phyloP scores from a whole-genome alignment of 2,113 vertebrate species.

The Mustela nigripes region DNA sequence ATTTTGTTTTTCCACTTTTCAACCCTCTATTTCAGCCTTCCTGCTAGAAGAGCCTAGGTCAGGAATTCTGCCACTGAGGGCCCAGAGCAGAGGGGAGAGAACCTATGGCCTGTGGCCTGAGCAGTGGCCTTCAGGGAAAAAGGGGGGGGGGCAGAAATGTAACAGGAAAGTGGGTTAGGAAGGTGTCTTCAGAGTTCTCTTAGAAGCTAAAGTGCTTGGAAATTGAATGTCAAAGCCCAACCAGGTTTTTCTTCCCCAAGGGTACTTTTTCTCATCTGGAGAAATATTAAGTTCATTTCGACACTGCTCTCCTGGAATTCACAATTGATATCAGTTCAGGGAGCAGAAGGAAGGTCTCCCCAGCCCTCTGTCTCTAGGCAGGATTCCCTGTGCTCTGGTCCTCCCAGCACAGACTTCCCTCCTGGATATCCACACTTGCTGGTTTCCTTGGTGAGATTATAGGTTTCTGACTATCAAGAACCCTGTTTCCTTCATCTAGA shows the following conservation, averaged over 20 bases:
- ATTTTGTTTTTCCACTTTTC: background rate
- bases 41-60: background rate
- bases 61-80: background rate
- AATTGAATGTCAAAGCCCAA: slow-evolving; percentile 81
- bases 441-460: background rate
- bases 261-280: slow-evolving; percentile 80
- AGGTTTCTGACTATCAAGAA: background rate
- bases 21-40: background rate
- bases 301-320: slow-evolving; percentile 70
- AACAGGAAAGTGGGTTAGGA: slow-evolving; percentile 74
- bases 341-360: background rate
- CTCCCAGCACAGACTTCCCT: background rate
- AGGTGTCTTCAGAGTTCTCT: slow-evolving; percentile 65
- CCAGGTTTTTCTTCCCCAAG: slow-evolving; percentile 75
- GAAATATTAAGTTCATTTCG: slow-evolving; percentile 79
- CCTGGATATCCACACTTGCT: background rate
- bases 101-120: background rate
- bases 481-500: background rate
- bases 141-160: background rate
- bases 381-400: background rate
- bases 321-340: slow-evolving; percentile 32
- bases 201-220: slow-evolving; percentile 76
- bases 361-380: background rate
- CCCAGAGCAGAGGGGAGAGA: background rate
- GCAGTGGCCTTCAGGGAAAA: background rate